These are phyloP conservation scores for Sebastes trivittatus DNA, from an alignment of 2,797 vertebrate species.

Conservation along the genomic window DNA sequence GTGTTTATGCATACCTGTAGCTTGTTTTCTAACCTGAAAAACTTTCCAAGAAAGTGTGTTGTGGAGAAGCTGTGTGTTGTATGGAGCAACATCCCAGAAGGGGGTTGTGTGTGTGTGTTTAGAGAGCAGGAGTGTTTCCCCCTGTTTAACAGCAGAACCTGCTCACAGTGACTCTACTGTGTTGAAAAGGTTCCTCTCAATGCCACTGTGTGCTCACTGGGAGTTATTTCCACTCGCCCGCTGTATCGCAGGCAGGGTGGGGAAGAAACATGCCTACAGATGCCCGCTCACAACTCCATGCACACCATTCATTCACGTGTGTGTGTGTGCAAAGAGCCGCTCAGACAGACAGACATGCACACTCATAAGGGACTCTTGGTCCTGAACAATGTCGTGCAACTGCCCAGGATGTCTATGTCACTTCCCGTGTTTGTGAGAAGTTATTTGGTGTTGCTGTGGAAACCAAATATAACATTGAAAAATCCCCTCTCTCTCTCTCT, in stretches of 20 bases:
- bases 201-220: constrained; percentile 74
- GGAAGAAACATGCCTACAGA: constrained; percentile 51
- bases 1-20: neutral
- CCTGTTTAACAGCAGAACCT: constrained; percentile 60
- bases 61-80: constrained; percentile 56
- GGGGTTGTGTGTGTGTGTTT: constrained; percentile 46
- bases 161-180: constrained; percentile 77
- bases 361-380: constrained; percentile 35
- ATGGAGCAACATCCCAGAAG: constrained; percentile 50
- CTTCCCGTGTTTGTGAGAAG: constrained; percentile 79
- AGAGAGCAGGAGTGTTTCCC: constrained; percentile 67
- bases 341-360: constrained; percentile 16
- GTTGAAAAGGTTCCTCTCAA: constrained; percentile 59
- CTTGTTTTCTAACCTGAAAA: constrained; percentile 38
- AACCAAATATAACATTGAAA: constrained; percentile 73
- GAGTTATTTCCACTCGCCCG: constrained; percentile 66
- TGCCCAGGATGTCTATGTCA: constrained; percentile 77
- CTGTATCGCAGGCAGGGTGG: constrained; percentile 53
- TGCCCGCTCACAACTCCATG: constrained; percentile 33
- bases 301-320: constrained; percentile 46
- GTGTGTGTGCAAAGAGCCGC: constrained; percentile 38
- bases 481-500: constrained; percentile 8
- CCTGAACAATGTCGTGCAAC: constrained; percentile 71
- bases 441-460: constrained; percentile 74
- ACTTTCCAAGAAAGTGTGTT: constrained; percentile 45